These are phyloP conservation scores for Poecile atricapillus DNA, from an alignment of 2,113 vertebrate species.

Conservation along the genomic window DNA sequence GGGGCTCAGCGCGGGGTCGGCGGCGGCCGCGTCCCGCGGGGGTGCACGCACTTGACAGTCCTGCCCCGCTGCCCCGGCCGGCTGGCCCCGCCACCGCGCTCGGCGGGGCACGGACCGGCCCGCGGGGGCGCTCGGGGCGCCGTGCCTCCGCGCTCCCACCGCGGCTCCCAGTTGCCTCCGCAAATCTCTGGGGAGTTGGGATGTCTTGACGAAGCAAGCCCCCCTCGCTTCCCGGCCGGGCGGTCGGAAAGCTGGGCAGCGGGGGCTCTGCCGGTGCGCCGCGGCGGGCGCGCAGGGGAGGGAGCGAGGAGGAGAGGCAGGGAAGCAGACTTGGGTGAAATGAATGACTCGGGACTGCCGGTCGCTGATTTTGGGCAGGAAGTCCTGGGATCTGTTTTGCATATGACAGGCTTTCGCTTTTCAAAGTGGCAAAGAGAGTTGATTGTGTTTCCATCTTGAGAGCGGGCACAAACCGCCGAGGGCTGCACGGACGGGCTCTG, in stretches of 20 bases:
- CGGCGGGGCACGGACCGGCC: not conserved
- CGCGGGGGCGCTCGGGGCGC: not conserved
- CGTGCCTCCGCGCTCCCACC: constrained; percentile 16
- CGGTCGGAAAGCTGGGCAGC: not conserved
- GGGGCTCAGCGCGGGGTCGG: not conserved
- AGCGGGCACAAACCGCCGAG: not conserved
- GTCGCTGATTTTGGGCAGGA: constrained; percentile 50
- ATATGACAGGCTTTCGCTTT: constrained; percentile 51
- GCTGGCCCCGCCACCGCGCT: not conserved
- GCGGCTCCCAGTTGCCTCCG: constrained; percentile 28
- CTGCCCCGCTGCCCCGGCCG: not conserved
- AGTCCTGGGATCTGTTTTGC: constrained; percentile 58
- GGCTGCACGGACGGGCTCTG: not conserved
- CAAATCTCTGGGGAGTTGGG: constrained; percentile 58
- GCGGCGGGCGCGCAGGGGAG: not conserved
- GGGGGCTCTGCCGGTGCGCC: not conserved
- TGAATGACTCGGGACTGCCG: constrained; percentile 61
- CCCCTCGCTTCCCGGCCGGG: not conserved
- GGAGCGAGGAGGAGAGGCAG: not conserved
- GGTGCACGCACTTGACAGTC: constrained; percentile 27
- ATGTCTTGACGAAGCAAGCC: not conserved
- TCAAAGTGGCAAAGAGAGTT: not conserved
- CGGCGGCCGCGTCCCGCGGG: no score
- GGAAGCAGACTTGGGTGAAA: not conserved
- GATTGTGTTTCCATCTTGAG: not conserved